Percentiles rank a stretch among this genome's conserved stretches.
These are phyloP conservation scores for Theristus sp. DNA, from an alignment of 2,888 invertebrate species.

Conservation along the genomic window DNA sequence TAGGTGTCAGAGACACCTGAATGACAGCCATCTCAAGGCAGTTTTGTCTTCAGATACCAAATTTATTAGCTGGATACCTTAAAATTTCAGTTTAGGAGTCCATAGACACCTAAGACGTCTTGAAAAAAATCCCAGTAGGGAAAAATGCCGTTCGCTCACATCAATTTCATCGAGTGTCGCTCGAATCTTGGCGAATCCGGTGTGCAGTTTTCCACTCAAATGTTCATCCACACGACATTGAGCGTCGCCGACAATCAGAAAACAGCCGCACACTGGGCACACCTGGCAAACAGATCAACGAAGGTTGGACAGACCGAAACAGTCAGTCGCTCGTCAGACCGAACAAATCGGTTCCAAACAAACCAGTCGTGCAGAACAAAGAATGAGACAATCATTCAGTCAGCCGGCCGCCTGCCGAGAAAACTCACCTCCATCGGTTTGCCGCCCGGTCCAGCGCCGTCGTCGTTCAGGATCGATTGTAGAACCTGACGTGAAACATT, in stretches of 20 bases:
- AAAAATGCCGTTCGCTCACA: background rate
- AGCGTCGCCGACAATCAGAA: conserved; percentile 94
- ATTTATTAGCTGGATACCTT: too few species aligned
- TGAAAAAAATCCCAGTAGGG: background rate
- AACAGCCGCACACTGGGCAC: conserved; percentile 91
- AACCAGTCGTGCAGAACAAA: too few species aligned
- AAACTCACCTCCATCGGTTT: background rate
- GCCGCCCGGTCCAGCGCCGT: background rate
- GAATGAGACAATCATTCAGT: too few species aligned
- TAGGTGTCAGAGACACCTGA: too few species aligned
- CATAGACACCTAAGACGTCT: too few species aligned
- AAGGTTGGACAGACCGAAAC: background rate
- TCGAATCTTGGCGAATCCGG: conserved; percentile 53
- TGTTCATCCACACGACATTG: conserved; percentile 94
- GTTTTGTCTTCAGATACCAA: too few species aligned
- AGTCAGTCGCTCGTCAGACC: too few species aligned
- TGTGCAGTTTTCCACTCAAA: conserved; percentile 92
- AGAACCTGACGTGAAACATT: background rate
- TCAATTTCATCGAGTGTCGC: background rate
- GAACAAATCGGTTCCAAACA: too few species aligned
- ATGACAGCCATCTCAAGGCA: too few species aligned
- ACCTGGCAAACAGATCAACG: conserved; percentile 38
- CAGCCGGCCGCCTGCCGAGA: too few species aligned
- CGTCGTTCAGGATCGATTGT: background rate
- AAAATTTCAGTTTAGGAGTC: background rate